These are phyloP conservation scores for Chloroclystis v-ata DNA, from an alignment of 2,888 invertebrate genomes.

Conservation along the genomic window DNA sequence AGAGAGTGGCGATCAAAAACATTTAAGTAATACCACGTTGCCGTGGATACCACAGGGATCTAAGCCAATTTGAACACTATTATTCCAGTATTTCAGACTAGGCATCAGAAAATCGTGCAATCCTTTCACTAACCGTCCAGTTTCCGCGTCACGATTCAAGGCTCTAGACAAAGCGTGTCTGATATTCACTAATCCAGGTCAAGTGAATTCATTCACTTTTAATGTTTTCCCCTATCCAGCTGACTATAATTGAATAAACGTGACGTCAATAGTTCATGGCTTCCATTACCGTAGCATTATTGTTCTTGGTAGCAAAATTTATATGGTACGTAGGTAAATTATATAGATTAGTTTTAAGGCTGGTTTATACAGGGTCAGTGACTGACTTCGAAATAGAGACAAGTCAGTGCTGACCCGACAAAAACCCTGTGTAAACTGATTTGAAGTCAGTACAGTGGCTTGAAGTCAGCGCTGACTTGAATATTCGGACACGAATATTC, in stretches of 20 bases:
- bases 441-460: too few relatives aligned
- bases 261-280: constrained; percentile 55
- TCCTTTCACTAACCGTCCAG: constrained; percentile 68
- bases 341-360: too few relatives aligned
- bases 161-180: constrained; percentile 54
- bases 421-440: too few relatives aligned
- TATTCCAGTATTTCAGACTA: constrained; percentile 21
- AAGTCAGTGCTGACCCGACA: too few relatives aligned
- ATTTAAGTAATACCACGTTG: not conserved
- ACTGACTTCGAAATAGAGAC: too few relatives aligned
- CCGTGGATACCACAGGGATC: constrained; percentile 1
- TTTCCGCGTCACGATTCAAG: constrained; percentile 75
- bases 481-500: too few relatives aligned
- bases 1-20: not conserved
- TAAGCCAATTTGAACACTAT: constrained; percentile 4
- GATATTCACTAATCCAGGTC: constrained; percentile 68
- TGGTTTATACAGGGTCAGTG: too few relatives aligned
- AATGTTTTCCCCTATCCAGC: constrained; percentile 51
- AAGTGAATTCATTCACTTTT: constrained; percentile 70
- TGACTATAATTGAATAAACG: constrained; percentile 58
- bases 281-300: constrained; percentile 44
- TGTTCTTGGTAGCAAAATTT: constrained; percentile 43
- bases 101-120: constrained; percentile 63
- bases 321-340: too few relatives aligned
- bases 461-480: too few relatives aligned